phyloP scores from a whole-genome alignment of 2,888 invertebrate species.

The Ophraella communa region DNA sequence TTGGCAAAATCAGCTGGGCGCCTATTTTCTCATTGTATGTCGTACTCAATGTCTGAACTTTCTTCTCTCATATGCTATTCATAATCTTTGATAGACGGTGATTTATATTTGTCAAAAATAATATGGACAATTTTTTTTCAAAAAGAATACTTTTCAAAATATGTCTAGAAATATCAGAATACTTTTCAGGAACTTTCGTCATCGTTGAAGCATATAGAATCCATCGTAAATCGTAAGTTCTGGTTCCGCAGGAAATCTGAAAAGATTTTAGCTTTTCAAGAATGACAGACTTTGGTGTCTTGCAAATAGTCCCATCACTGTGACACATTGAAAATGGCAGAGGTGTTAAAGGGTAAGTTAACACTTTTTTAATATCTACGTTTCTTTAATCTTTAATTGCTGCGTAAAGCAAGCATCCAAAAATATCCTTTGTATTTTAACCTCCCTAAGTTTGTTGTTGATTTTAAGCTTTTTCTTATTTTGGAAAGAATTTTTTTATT shows the following conservation, averaged over 20 bases:
- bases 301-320: conserved; percentile 43
- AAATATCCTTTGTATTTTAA: conserved; percentile 33
- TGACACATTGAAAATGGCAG: conserved; percentile 44
- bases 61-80: conserved; percentile 33
- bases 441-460: conserved; percentile 42
- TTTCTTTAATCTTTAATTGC: conserved; percentile 41
- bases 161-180: conserved; percentile 36
- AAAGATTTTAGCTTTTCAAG: conserved; percentile 36
- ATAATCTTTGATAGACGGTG: conserved; percentile 42
- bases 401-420: conserved; percentile 24
- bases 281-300: conserved; percentile 42
- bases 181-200: conserved; percentile 38
- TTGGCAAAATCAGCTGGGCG: conserved; percentile 44
- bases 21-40: conserved; percentile 41
- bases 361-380: conserved; percentile 43
- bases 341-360: conserved; percentile 44
- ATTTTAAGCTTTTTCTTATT: conserved; percentile 42
- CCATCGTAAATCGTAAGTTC: conserved; percentile 44
- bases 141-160: conserved; percentile 37
- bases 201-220: conserved; percentile 44
- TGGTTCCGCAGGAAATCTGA: conserved; percentile 36
- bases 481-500: conserved; percentile 39
- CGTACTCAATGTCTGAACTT: conserved; percentile 38
- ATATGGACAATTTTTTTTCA: conserved; percentile 45
- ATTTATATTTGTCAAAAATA: conserved; percentile 46